phyloP scores from a whole-genome alignment of 1,140 invertebrate species.

The fruit fly (Drosophila melanogaster) region DNA sequence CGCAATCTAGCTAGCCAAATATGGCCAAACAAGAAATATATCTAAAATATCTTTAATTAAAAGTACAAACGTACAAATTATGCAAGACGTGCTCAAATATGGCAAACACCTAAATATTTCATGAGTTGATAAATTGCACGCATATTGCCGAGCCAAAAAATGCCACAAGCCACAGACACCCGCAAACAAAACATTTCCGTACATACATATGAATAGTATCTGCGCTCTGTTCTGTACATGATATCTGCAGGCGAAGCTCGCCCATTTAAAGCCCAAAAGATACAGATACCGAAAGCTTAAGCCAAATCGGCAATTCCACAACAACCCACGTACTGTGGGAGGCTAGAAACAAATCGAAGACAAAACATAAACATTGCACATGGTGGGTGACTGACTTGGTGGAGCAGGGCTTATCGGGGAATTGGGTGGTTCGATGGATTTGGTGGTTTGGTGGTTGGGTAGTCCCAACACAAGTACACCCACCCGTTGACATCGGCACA shows the following conservation, averaged over 20 bases:
- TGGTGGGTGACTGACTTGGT: constrained; percentile 18
- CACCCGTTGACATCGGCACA: constrained; percentile 49
- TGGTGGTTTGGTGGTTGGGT: constrained; percentile 2
- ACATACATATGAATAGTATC: constrained; percentile 17
- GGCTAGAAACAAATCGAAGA: constrained; percentile 72
- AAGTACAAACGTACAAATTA: constrained; percentile 79
- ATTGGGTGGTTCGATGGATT: neutral
- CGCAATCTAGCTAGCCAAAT: constrained; percentile 35
- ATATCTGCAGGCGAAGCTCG: constrained; percentile 52
- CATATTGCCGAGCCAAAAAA: constrained; percentile 23
- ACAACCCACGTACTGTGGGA: constrained; percentile 66
- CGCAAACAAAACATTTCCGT: constrained; percentile 14
- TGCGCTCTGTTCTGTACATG: constrained; percentile 53
- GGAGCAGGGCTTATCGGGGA: neutral
- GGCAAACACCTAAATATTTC: constrained; percentile 81
- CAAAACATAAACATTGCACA: constrained; percentile 64
- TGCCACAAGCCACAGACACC: constrained; percentile 19
- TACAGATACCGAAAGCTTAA: constrained; percentile 20
- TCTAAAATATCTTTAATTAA: constrained; percentile 78
- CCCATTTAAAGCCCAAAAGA: constrained; percentile 32
- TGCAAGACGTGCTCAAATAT: constrained; percentile 79
- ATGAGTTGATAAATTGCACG: constrained; percentile 65
- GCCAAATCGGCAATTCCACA: constrained; percentile 31
- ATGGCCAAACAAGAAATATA: constrained; percentile 63
- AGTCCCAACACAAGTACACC: constrained; percentile 21